Percentiles rank a stretch among this genome's conserved stretches.
phyloP scores from a whole-genome alignment of 92 coral and sea anemone species.

The Zoanthus solanderi region DNA sequence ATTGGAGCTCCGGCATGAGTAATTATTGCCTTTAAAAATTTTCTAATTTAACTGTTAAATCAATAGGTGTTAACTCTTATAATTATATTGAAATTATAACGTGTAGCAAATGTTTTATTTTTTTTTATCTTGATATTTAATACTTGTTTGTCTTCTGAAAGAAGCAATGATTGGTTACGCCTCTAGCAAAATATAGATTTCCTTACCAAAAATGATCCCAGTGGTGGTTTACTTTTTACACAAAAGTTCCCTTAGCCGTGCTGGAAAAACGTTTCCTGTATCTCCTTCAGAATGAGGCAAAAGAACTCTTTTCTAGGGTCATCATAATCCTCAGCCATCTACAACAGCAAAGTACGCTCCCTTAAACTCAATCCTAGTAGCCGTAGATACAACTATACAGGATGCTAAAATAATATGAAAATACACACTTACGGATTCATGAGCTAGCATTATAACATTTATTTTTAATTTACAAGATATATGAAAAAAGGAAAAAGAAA shows the following conservation, averaged over 20 bases:
- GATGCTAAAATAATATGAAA: neutral
- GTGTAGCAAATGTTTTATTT: no score
- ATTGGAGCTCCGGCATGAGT: no score
- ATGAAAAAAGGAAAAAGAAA: neutral
- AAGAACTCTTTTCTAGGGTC: neutral
- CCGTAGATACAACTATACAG: neutral
- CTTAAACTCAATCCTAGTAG: no score
- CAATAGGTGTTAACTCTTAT: no score
- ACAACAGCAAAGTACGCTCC: neutral
- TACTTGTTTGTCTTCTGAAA: no score
- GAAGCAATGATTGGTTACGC: no score
- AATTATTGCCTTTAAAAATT: no score
- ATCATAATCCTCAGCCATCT: neutral
- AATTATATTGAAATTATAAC: no score
- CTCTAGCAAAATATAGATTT: neutral
- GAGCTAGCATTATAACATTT: neutral
- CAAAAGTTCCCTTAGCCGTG: neutral
- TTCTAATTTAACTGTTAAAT: no score
- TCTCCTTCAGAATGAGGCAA: neutral
- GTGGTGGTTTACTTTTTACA: neutral
- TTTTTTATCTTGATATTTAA: no score
- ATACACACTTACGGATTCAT: neutral
- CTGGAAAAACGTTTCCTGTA: neutral
- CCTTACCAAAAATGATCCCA: conserved; percentile 1
- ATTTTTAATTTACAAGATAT: neutral